Evolutionary conservation across 2,113 vertebrate genomes (phyloP), one percentile per base, ranked within the genome.

Genomic region (Mirza zaza): DNA sequence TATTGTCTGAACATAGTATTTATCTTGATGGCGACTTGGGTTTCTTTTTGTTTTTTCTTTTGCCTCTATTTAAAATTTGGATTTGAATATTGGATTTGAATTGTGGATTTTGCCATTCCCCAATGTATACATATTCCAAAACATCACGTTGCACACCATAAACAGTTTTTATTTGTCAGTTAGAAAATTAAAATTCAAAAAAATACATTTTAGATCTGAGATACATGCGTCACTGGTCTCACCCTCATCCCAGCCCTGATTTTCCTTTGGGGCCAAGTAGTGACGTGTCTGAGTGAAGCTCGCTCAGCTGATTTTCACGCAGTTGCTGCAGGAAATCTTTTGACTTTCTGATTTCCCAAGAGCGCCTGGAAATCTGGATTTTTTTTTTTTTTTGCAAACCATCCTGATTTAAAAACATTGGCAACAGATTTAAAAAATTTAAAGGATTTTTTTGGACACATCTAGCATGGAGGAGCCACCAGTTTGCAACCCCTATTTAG

Each of bases 401-500:
- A 5, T 57, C 32, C 36, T 55, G 27, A 79, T 94, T 81, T 89
- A 32, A 59, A 89, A 88, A 61, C n/a, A n/a, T 27, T 7, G 29
- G 20, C 83, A 63, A 42, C 6, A 8, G 21, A 55, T 36, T 90
- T 83, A 15, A 17, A 42, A 63, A 25, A 34, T 84, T 73, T 48
- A 42, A 32, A 71, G 73, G 25, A 15, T 39, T 12, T 67, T 17
- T 65, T 29, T 23, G 14, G 36, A 27, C 23, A 39, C 36, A 32
- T 45, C 21, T 29, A 1, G 0, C 15, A 29, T n/a, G 8, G 4
- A n/a, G 50, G 14, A n/a, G 29, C 36, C n/a, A 34, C n/a, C 20
- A 21, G 34, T 67, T 27, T 55, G 23, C 13, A 1, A 21, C 15
- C 17, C 3, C 59, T 42, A 18, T 81, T 61, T 79, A 27, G 18